Conservation (phyloP, 2,797 vertebrate species). For the Acanthurus leucopareius region DNA sequence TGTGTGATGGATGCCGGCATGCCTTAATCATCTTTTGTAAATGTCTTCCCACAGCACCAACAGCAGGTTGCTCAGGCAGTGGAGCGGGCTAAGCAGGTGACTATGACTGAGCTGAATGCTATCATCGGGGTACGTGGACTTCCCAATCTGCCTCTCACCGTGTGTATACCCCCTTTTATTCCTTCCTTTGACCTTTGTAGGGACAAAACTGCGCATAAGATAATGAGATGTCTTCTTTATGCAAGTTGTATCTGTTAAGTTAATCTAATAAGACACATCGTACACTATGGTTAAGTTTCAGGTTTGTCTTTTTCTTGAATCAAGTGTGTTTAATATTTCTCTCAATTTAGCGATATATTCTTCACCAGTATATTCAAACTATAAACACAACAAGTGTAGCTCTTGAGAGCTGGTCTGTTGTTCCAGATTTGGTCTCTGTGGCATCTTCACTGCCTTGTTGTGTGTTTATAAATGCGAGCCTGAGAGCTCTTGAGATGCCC, state of each 20-base stretch:
- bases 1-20: constrained; percentile 44
- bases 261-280: constrained; percentile 9
- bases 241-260: constrained; percentile 16
- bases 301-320: constrained; percentile 62
- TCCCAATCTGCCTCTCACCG: constrained; percentile 95
- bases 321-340: constrained; percentile 37
- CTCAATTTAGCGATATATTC: constrained; percentile 32
- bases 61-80: constrained; percentile 99
- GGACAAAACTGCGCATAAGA: constrained; percentile 73
- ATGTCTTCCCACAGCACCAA: constrained; percentile 91
- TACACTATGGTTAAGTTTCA: constrained; percentile 35
- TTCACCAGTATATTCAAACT: constrained; percentile 27
- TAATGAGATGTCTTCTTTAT: constrained; percentile 20
- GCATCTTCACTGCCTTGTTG: constrained; percentile 78
- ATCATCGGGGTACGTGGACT: constrained; percentile 99
- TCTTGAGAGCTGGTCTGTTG: constrained; percentile 46
- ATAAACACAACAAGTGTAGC: constrained; percentile 20
- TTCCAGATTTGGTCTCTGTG: constrained; percentile 63
- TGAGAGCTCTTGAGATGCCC: constrained; percentile 81
- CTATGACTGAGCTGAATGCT: constrained; percentile 99
- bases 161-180: constrained; percentile 95
- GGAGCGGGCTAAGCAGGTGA: constrained; percentile 99
- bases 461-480: constrained; percentile 81
- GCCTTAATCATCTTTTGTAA: constrained; percentile 44
- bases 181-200: constrained; percentile 84